These are phyloP conservation scores for Brachionus sp. DNA, from an alignment of 1,140 invertebrate genomes.

Conservation along the genomic window DNA sequence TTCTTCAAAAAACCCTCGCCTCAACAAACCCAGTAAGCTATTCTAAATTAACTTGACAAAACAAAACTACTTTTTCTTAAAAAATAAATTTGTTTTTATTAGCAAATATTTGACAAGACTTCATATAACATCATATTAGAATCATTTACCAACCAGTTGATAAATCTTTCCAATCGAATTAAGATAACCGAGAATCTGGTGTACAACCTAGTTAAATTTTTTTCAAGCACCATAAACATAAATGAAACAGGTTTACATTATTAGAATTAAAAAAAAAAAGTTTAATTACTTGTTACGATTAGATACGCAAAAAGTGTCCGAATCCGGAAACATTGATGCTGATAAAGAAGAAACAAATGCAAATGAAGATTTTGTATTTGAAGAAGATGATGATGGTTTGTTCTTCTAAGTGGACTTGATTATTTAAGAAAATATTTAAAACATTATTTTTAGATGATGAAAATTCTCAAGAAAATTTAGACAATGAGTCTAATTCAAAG, in stretches of 20 bases:
- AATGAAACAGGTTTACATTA: neutral
- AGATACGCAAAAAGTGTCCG: neutral
- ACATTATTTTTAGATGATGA: neutral
- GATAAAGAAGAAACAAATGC: neutral
- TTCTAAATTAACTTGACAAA: neutral
- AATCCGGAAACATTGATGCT: neutral
- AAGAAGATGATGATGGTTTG: neutral
- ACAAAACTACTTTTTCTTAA: neutral
- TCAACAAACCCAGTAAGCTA: slow-evolving; percentile 5
- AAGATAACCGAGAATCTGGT: slow-evolving; percentile 30
- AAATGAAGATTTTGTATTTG: slow-evolving; percentile 6
- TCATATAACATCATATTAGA: slow-evolving; percentile 16
- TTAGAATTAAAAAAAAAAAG: neutral
- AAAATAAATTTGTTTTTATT: neutral
- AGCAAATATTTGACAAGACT: slow-evolving; percentile 33
- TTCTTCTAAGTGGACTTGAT: neutral
- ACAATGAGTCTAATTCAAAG: neutral
- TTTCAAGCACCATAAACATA: neutral
- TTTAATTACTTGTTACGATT: neutral
- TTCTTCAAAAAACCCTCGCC: slow-evolving; percentile 8
- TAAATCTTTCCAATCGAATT: neutral
- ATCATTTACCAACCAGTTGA: neutral
- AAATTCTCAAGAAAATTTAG: neutral
- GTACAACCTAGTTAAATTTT: slow-evolving; percentile 8
- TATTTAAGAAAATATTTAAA: neutral